Conservation (phyloP, 2,888 invertebrate species). For the Chorisops tibialis region DNA sequence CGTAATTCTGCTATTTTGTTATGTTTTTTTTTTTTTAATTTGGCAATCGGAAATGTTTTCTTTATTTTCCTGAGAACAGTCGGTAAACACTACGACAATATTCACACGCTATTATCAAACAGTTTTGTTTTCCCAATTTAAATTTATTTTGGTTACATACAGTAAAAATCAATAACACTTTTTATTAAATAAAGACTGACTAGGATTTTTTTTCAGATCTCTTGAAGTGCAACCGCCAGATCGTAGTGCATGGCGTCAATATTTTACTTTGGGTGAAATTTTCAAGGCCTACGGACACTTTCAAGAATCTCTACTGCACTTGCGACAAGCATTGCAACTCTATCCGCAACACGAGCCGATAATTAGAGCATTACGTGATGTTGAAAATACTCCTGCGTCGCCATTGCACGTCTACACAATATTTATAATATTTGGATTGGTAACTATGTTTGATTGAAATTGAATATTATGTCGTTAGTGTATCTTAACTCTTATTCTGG, state of each 20-base stretch:
- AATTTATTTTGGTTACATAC: no score
- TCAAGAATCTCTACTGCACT: conserved; percentile 80
- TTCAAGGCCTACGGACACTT: conserved; percentile 88
- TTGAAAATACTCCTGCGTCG: conserved; percentile 75
- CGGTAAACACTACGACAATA: no score
- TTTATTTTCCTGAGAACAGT: no score
- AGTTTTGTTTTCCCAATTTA: no score
- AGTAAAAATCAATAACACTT: no score
- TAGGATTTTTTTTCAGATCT: conserved; percentile 58
- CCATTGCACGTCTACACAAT: conserved; percentile 82
- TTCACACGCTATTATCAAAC: no score
- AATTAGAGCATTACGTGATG: conserved; percentile 72
- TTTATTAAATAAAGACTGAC: no score
- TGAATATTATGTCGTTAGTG: no score
- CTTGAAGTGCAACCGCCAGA: conserved; percentile 81
- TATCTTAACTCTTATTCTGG: no score
- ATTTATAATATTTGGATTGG: conserved; percentile 82
- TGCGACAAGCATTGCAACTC: conserved; percentile 76
- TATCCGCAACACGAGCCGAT: conserved; percentile 85
- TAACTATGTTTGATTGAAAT: conserved; percentile 48
- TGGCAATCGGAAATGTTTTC: no score
- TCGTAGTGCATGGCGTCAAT: conserved; percentile 86
- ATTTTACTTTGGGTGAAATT: conserved; percentile 87
- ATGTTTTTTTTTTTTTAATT: no score
- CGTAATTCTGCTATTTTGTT: no score